phyloP scores from a whole-genome alignment of 2,797 vertebrate genomes.

The Scarus forsteni region DNA sequence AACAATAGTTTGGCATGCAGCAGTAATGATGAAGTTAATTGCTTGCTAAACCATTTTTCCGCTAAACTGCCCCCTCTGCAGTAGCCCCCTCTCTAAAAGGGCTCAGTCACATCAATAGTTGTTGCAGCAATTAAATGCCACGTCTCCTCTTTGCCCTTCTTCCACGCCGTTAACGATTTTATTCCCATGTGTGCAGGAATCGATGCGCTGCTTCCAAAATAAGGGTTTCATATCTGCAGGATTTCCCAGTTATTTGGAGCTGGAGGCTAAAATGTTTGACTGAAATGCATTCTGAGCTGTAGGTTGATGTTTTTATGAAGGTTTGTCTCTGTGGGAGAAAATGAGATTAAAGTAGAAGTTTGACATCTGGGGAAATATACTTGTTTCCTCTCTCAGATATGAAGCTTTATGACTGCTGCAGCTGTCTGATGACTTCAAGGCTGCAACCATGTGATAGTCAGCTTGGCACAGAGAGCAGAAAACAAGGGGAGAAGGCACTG shows the following conservation, averaged over 20 bases:
- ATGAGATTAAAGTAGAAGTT: background rate
- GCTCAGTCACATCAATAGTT: conserved; percentile 43
- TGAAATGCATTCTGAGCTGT: background rate
- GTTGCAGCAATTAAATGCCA: conserved; percentile 52
- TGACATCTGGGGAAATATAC: background rate
- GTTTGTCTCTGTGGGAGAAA: background rate
- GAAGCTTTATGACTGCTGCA: background rate
- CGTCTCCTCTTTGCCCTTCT: conserved; percentile 35
- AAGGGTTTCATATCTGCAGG: conserved; percentile 10
- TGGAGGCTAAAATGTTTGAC: background rate
- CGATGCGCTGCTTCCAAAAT: conserved; percentile 31
- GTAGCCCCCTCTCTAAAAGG: conserved; percentile 17
- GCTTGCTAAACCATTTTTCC: conserved; percentile 51
- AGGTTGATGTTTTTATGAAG: background rate
- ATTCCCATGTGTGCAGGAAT: conserved; percentile 54
- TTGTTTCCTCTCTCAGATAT: background rate
- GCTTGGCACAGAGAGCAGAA: background rate
- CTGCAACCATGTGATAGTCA: background rate
- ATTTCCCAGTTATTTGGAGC: background rate
- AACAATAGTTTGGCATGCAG: conserved; percentile 33
- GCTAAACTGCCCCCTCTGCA: conserved; percentile 31
- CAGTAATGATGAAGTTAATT: conserved; percentile 58
- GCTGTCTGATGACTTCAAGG: background rate
- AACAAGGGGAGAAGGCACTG: too few relatives aligned
- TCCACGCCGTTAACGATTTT: conserved; percentile 40